These are phyloP conservation scores for Drosophila persimilis DNA, from an alignment of 1,140 invertebrate genomes.

Conservation along the genomic window DNA sequence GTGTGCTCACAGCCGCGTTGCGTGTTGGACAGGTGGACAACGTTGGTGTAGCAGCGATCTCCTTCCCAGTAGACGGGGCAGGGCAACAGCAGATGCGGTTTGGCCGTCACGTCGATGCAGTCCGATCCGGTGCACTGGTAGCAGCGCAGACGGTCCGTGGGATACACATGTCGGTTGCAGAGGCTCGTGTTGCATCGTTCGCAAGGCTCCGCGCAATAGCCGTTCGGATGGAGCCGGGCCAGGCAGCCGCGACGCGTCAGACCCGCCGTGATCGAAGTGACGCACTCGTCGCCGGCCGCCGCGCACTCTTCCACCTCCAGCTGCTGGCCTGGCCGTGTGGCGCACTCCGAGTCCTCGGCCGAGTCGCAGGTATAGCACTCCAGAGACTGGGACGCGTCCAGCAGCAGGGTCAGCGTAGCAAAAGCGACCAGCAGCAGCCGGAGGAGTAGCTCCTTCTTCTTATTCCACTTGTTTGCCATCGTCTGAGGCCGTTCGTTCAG, in stretches of 20 bases:
- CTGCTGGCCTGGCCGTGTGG: constrained; percentile 69
- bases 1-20: constrained; percentile 66
- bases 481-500: background rate
- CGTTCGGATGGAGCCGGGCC: constrained; percentile 55
- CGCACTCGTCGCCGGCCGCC: constrained; percentile 46
- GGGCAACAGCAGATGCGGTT: constrained; percentile 51
- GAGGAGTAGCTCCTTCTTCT: background rate
- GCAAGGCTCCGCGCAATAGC: constrained; percentile 67
- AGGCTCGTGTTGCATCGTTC: constrained; percentile 65
- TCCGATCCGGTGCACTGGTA: constrained; percentile 69
- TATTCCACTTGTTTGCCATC: constrained; percentile 14
- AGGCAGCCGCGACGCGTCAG: constrained; percentile 69
- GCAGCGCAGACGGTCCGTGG: constrained; percentile 60
- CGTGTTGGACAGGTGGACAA: constrained; percentile 59
- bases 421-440: constrained; percentile 3
- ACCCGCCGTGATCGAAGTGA: constrained; percentile 64
- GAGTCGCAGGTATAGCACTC: constrained; percentile 77
- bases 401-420: background rate
- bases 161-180: constrained; percentile 71
- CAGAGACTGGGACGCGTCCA: constrained; percentile 4
- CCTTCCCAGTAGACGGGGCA: constrained; percentile 60
- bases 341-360: constrained; percentile 63
- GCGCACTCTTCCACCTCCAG: constrained; percentile 70
- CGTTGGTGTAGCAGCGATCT: constrained; percentile 74
- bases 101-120: constrained; percentile 62